Evolutionary conservation across 2,888 invertebrate genomes (phyloP).

Genomic region (Pantelozetes paolii): DNA sequence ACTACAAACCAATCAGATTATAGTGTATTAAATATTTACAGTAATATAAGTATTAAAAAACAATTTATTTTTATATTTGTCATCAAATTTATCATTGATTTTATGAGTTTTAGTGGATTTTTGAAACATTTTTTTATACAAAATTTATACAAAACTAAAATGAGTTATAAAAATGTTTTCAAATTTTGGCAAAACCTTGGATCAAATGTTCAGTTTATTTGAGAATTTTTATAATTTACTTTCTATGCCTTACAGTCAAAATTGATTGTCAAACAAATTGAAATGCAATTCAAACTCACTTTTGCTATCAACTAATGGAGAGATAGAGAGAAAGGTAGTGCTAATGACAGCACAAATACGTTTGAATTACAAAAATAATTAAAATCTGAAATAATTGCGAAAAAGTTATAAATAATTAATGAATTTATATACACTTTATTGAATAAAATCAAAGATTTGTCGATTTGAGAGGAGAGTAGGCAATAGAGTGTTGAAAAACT

Average conservation of each 20-base stretch:
- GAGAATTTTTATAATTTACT: slow-evolving; percentile 29
- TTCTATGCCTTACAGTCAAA: slow-evolving; percentile 32
- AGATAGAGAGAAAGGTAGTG: not conserved
- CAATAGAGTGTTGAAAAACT: not conserved
- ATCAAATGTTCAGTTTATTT: slow-evolving; percentile 21
- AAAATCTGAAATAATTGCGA: too few relatives aligned
- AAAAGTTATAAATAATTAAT: not conserved
- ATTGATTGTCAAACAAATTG: slow-evolving; percentile 10
- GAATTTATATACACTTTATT: not conserved
- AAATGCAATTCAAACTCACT: not conserved
- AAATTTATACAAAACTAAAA: too few relatives aligned
- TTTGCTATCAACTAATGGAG: not conserved
- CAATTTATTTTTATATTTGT: too few relatives aligned
- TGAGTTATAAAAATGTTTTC: too few relatives aligned
- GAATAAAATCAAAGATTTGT: not conserved
- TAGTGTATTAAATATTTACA: too few relatives aligned
- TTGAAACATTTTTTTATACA: too few relatives aligned
- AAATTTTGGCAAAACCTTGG: not conserved
- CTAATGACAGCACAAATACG: not conserved
- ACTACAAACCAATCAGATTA: too few relatives aligned
- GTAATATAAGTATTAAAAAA: too few relatives aligned
- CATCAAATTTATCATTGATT: too few relatives aligned
- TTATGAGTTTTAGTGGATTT: too few relatives aligned
- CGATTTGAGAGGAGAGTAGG: not conserved
- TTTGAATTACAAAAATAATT: too few relatives aligned